Conservation (phyloP, 2,888 invertebrate species). For the Nyleta sp. region DNA sequence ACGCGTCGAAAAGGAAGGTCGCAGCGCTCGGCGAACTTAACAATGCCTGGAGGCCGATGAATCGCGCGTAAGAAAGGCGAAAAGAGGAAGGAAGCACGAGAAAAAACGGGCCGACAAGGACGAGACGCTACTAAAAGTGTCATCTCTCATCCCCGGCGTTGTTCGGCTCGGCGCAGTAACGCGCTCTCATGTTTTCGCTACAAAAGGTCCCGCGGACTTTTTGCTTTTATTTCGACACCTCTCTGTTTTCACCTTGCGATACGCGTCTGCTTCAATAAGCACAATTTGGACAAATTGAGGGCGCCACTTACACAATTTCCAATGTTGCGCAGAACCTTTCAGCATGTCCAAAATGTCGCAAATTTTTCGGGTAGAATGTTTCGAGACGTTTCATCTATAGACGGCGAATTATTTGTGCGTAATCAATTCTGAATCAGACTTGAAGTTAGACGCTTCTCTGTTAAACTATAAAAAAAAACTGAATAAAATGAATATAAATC, state of each 20-base stretch:
- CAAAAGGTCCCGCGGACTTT: constrained; percentile 56
- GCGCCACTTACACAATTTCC: constrained; percentile 46
- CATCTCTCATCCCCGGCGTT: constrained; percentile 69
- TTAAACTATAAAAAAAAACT: too few species aligned
- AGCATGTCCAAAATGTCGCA: too few species aligned
- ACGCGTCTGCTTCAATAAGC: constrained; percentile 51
- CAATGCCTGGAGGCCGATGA: constrained; percentile 74
- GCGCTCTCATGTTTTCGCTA: constrained; percentile 52
- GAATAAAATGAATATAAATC: too few species aligned
- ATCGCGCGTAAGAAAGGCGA: constrained; percentile 65
- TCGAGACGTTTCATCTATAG: too few species aligned
- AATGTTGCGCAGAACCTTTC: too few species aligned
- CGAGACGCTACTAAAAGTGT: constrained; percentile 73
- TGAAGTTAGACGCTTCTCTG: too few species aligned
- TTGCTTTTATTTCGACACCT: constrained; percentile 57
- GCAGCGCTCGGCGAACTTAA: constrained; percentile 71
- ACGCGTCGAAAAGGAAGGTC: constrained; percentile 56
- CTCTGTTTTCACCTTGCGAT: constrained; percentile 37
- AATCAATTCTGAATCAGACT: too few species aligned
- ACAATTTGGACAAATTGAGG: constrained; percentile 48
- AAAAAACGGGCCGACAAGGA: constrained; percentile 53
- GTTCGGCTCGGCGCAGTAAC: constrained; percentile 33
- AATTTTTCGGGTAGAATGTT: too few species aligned
- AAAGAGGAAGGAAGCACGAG: constrained; percentile 48
- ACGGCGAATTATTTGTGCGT: too few species aligned